Conservation (phyloP, 2,113 vertebrate genomes). For the Callorhinus ursinus region DNA sequence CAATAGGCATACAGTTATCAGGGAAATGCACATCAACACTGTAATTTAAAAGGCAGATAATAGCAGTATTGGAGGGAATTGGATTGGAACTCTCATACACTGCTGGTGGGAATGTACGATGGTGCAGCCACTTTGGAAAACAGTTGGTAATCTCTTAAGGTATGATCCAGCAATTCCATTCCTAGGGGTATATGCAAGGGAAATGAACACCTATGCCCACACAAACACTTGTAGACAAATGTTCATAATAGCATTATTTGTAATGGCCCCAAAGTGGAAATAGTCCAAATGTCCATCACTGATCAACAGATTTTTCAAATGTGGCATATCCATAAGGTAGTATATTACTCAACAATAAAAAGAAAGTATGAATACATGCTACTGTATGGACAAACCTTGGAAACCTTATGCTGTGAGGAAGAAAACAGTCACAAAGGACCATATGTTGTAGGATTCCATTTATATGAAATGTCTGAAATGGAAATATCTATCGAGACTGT, state of each 20-base stretch:
- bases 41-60: not conserved
- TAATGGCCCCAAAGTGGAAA: not conserved
- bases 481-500: not conserved
- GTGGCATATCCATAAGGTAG: not conserved
- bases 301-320: not conserved
- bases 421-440: not conserved
- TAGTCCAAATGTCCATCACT: not conserved
- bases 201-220: not conserved
- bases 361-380: not conserved
- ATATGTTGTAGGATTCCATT: not conserved
- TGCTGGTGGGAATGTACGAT: not conserved
- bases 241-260: too few relatives aligned
- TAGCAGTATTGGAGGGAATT: not conserved
- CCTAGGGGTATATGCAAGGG: not conserved
- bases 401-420: not conserved
- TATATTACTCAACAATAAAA: not conserved
- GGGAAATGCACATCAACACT: not conserved
- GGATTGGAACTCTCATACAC: not conserved
- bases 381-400: not conserved
- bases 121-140: not conserved
- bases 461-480: not conserved
- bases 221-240: not conserved
- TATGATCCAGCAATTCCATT: not conserved
- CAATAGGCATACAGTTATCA: not conserved
- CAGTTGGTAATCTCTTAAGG: not conserved